Conservation (phyloP, 1,140 invertebrate species). For the Drosophila mauritiana region DNA sequence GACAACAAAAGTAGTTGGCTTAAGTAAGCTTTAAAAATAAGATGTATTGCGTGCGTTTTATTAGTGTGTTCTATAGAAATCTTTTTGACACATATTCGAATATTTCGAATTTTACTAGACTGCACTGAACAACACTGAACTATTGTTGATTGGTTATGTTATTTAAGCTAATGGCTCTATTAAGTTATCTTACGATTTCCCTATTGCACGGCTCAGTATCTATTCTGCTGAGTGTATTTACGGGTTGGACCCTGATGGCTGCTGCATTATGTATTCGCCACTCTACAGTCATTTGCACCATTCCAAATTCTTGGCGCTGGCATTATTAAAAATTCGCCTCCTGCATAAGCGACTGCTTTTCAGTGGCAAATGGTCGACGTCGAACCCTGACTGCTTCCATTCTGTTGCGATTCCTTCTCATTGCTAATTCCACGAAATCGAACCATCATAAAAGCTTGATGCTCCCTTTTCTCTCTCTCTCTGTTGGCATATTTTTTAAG, state of each 20-base stretch:
- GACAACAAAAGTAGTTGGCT: too few species aligned
- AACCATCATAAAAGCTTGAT: slow-evolving; percentile 70
- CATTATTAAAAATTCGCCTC: slow-evolving; percentile 59
- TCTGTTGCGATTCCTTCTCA: slow-evolving; percentile 35
- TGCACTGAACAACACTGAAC: too few species aligned
- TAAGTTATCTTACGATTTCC: not conserved
- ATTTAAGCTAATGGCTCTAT: not conserved
- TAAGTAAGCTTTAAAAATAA: too few species aligned
- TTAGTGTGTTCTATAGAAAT: too few species aligned
- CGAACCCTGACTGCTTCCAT: slow-evolving; percentile 19
- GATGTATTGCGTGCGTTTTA: too few species aligned
- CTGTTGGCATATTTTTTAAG: slow-evolving; percentile 59
- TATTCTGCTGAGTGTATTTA: slow-evolving; percentile 11
- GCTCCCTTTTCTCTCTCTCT: slow-evolving; percentile 13
- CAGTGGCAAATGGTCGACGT: slow-evolving; percentile 13
- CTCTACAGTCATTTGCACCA: slow-evolving; percentile 11
- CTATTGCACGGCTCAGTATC: not conserved
- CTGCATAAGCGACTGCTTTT: slow-evolving; percentile 15
- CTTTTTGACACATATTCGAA: not conserved
- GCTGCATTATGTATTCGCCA: slow-evolving; percentile 37
- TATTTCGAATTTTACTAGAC: not conserved
- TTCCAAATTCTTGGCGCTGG: slow-evolving; percentile 10
- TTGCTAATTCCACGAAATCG: slow-evolving; percentile 75
- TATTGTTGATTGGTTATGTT: too few species aligned
- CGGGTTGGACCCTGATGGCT: slow-evolving; percentile 27